These are phyloP conservation scores for Bombus consobrinus DNA, from an alignment of 1,140 invertebrate species.

Conservation along the genomic window DNA sequence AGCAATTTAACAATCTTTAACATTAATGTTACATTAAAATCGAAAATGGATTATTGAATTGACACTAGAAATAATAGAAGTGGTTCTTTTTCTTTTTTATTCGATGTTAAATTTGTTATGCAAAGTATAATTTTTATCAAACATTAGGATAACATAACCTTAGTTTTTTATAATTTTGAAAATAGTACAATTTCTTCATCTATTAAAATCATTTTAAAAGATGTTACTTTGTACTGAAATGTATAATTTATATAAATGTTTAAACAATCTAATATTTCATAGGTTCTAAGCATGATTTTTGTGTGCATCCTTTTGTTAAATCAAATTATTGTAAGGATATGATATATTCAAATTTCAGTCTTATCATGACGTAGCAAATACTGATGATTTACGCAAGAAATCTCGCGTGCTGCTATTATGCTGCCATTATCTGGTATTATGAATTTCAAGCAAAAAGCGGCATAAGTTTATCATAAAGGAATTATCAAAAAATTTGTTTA, in stretches of 20 bases:
- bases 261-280: not conserved
- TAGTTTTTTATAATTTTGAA: not conserved
- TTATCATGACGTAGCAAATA: conserved; percentile 53
- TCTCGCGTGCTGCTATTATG: not conserved
- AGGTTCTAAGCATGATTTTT: not conserved
- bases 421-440: not conserved
- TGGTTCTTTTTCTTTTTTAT: not conserved
- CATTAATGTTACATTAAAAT: not conserved
- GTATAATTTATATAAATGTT: not conserved
- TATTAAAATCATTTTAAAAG: not conserved
- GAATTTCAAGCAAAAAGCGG: not conserved
- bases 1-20: not conserved
- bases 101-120: not conserved
- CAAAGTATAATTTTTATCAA: not conserved
- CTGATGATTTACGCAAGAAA: conserved; percentile 54
- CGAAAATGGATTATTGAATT: not conserved
- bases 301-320: not conserved
- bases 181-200: not conserved
- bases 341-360: conserved; percentile 3
- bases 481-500: not conserved
- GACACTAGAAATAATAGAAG: not conserved
- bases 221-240: not conserved
- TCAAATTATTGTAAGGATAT: conserved; percentile 19
- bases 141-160: conserved; percentile 10
- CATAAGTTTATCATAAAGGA: not conserved